Evolutionary conservation across 2,888 invertebrate genomes (phyloP).

Genomic region (Anticlea derivata): DNA sequence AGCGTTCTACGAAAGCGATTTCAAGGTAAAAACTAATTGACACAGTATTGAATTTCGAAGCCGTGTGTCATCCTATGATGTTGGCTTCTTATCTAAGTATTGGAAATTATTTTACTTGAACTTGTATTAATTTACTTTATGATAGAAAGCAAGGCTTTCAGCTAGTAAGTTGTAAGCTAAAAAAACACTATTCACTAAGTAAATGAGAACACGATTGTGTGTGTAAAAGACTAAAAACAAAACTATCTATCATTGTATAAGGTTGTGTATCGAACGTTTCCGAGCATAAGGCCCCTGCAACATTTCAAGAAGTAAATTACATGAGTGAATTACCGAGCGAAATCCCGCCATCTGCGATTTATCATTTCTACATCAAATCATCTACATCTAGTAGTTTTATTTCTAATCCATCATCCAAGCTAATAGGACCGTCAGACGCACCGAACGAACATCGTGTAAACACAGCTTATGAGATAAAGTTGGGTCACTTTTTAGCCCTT

Average conservation of each 20-base stretch:
- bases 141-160: no score
- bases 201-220: no score
- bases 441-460: constrained; percentile 30
- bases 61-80: background rate
- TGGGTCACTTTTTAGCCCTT: constrained; percentile 3
- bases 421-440: constrained; percentile 39
- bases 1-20: no score
- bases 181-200: no score
- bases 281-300: no score
- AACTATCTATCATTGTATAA: background rate
- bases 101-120: no score
- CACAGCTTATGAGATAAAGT: constrained; percentile 8
- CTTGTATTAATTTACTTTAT: no score
- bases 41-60: constrained; percentile 17
- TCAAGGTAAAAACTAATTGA: constrained; percentile 8
- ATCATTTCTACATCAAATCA: constrained; percentile 26
- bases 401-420: constrained; percentile 40
- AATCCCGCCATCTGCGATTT: constrained; percentile 15
- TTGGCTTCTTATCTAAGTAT: background rate
- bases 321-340: constrained; percentile 8
- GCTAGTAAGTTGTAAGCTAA: no score
- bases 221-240: background rate
- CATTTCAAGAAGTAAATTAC: constrained; percentile 15
- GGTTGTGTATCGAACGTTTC: no score
- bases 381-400: constrained; percentile 32